Evolutionary conservation across 2,888 invertebrate genomes (phyloP).

Genomic region (Drosophila algonquin): DNA sequence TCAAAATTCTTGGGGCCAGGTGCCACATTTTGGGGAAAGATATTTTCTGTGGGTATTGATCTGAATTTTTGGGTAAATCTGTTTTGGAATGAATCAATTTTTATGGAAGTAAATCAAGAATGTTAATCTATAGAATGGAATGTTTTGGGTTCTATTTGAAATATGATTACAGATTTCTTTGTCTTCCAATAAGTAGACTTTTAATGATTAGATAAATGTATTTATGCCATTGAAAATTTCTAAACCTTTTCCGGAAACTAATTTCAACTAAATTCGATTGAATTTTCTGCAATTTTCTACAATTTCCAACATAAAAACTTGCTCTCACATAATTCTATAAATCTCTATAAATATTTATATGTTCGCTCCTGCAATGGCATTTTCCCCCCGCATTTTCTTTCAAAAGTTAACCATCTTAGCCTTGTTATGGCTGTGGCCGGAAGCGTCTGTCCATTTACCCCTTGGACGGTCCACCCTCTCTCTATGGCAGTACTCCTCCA

Average conservation of each 20-base stretch:
- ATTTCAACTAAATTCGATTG: neutral
- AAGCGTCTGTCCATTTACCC: constrained; percentile 25
- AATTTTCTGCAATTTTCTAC: neutral
- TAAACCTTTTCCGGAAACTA: neutral
- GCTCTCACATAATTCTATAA: neutral
- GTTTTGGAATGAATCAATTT: neutral
- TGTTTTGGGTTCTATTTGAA: neutral
- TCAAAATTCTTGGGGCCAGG: neutral
- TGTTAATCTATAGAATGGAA: neutral
- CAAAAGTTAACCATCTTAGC: constrained; percentile 22
- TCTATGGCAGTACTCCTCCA: neutral
- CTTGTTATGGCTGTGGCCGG: constrained; percentile 15
- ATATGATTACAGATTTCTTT: neutral
- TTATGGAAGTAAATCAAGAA: neutral
- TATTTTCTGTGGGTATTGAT: neutral
- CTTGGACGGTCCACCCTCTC: constrained; percentile 8
- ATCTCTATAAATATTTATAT: neutral
- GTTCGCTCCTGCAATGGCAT: neutral
- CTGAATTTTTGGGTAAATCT: neutral
- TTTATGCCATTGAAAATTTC: neutral
- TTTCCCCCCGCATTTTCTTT: neutral
- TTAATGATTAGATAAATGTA: neutral
- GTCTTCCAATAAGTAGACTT: neutral
- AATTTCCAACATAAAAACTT: neutral
- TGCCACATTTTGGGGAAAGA: neutral